A percentile compares a stretch with the other conserved stretches of the same genome.
Conservation (phyloP, 2,888 invertebrate genomes). For the Tipula unca region DNA sequence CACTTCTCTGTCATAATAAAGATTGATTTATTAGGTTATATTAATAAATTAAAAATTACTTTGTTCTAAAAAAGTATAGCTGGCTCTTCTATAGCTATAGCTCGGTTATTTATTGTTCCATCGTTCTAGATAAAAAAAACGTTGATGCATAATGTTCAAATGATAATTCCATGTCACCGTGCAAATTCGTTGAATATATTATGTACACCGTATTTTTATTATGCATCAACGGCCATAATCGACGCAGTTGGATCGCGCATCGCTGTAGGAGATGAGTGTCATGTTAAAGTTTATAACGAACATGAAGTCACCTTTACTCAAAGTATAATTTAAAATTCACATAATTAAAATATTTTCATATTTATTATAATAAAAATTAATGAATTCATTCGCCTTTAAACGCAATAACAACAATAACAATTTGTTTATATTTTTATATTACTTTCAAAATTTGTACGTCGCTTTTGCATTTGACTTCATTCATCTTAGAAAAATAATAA, state of each 20-base stretch:
- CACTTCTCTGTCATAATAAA: too few relatives aligned
- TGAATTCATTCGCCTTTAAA: background rate
- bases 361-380: background rate
- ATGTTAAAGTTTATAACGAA: background rate
- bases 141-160: too few relatives aligned
- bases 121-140: too few relatives aligned
- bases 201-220: too few relatives aligned
- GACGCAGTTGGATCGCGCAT: background rate
- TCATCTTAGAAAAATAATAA: background rate
- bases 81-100: too few relatives aligned
- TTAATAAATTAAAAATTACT: too few relatives aligned
- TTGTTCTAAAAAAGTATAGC: too few relatives aligned
- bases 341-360: background rate
- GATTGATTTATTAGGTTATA: too few relatives aligned
- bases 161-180: too few relatives aligned
- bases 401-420: background rate
- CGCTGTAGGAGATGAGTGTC: background rate
- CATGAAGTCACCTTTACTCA: background rate
- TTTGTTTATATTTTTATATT: too few relatives aligned
- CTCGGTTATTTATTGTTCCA: too few relatives aligned
- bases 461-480: background rate
- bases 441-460: background rate
- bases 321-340: background rate
- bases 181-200: too few relatives aligned
- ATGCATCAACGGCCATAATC: background rate